phyloP scores from a whole-genome alignment of 2,797 vertebrate genomes.

The Myotis daubentonii region DNA sequence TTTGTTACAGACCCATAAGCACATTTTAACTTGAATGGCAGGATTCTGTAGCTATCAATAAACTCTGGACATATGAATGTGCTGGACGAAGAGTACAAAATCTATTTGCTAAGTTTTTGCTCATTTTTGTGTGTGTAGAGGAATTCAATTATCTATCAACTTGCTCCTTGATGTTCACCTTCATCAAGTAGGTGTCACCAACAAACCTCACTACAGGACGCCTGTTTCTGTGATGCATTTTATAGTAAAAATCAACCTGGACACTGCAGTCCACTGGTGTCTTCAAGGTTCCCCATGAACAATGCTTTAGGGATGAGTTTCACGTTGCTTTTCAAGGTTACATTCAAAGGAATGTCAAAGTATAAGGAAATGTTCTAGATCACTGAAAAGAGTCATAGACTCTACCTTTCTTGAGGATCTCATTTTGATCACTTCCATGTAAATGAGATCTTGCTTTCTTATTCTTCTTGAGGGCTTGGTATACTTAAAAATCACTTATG shows the following conservation, averaged over 20 bases:
- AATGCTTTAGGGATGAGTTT: not conserved
- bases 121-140: not conserved
- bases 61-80: not conserved
- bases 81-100: not conserved
- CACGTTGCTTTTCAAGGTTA: not conserved
- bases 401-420: not conserved
- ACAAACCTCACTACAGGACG: not conserved
- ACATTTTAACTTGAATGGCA: not conserved
- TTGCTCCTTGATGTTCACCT: not conserved
- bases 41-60: not conserved
- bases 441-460: not conserved
- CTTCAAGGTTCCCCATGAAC: not conserved
- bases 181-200: not conserved
- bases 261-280: not conserved
- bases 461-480: not conserved
- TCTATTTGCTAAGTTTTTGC: not conserved
- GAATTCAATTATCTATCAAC: not conserved
- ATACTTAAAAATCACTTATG: constrained; percentile 3
- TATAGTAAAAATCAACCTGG: not conserved
- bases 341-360: not conserved
- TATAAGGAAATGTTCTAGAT: not conserved
- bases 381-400: not conserved
- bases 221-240: not conserved
- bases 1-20: not conserved
- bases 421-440: not conserved